Conservation (phyloP, 2,113 vertebrate genomes). For the Ameiurus melas region DNA sequence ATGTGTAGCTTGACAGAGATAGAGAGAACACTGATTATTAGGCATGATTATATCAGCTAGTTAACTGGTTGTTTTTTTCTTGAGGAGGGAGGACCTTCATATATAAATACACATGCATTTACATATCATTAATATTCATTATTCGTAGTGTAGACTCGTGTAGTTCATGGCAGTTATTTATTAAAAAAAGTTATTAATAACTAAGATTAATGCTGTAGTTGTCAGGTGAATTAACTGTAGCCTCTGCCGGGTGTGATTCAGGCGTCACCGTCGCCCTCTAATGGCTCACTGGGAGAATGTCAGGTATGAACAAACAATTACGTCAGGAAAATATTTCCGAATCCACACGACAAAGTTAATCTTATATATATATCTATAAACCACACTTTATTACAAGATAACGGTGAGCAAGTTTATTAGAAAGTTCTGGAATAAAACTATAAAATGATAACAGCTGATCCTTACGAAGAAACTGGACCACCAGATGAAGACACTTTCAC, state of each 20-base stretch:
- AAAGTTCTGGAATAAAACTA: conserved; percentile 60
- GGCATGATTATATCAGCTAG: neutral
- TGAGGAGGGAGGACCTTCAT: too few relatives aligned
- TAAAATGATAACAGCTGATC: conserved; percentile 63
- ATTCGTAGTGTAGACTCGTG: too few relatives aligned
- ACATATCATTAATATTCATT: too few relatives aligned
- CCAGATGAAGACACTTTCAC: neutral
- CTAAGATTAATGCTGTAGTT: neutral
- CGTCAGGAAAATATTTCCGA: neutral
- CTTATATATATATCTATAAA: neutral
- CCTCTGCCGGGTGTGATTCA: neutral
- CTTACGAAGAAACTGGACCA: neutral
- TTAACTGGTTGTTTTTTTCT: too few relatives aligned
- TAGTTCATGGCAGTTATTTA: neutral
- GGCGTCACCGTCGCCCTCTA: neutral
- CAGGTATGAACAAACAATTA: too few relatives aligned
- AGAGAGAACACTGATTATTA: too few relatives aligned
- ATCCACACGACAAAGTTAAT: neutral
- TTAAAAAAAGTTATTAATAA: neutral
- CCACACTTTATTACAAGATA: conserved; percentile 67
- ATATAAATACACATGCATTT: too few relatives aligned
- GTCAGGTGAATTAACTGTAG: neutral
- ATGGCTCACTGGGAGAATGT: neutral
- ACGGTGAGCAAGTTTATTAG: conserved; percentile 66
- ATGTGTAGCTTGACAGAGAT: too few relatives aligned